Evolutionary conservation across 1,140 invertebrate genomes (phyloP).

Genomic region (Scaptomyza pallida): DNA sequence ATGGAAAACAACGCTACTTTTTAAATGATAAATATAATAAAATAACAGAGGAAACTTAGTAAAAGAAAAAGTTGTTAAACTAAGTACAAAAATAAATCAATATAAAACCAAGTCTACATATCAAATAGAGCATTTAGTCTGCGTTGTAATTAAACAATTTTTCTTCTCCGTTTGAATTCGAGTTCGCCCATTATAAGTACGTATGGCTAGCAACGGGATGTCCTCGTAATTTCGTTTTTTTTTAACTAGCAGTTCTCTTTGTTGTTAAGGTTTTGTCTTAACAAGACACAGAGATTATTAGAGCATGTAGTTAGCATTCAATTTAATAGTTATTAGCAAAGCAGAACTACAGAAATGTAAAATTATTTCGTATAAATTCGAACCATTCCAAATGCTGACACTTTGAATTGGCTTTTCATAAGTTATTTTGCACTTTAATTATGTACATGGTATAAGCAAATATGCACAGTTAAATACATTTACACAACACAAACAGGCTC

Average conservation of each 20-base stretch:
- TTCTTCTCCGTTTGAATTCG: constrained; percentile 36
- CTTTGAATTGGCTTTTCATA: background rate
- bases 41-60: no score
- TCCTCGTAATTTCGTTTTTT: constrained; percentile 40
- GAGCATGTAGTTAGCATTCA: constrained; percentile 55
- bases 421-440: background rate
- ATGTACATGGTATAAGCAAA: background rate
- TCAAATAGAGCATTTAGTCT: constrained; percentile 11
- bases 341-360: background rate
- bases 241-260: constrained; percentile 52
- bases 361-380: constrained; percentile 2
- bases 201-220: constrained; percentile 17
- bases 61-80: no score
- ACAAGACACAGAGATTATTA: constrained; percentile 35
- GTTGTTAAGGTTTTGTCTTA: constrained; percentile 48
- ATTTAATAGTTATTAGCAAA: constrained; percentile 31
- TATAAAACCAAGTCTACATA: no score
- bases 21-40: background rate
- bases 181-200: constrained; percentile 50
- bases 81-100: no score
- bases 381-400: background rate
- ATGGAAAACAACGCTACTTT: background rate
- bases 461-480: background rate
- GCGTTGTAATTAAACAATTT: constrained; percentile 2
- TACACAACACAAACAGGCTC: no score